Conservation (phyloP, 2,113 vertebrate genomes). For the Tricholaema leucomelas region DNA sequence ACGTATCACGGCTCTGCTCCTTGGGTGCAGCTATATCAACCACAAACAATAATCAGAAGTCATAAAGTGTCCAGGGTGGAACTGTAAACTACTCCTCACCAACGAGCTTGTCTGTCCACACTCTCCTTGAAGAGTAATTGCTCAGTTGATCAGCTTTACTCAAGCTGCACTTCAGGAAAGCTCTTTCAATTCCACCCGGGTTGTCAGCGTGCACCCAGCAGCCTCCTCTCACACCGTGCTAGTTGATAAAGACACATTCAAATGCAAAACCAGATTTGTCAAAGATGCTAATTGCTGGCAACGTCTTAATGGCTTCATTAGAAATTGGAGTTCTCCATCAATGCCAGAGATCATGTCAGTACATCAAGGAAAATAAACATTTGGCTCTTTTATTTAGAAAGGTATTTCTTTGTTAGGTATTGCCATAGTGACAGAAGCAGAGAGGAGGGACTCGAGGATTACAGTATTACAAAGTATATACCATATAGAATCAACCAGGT, state of each 20-base stretch:
- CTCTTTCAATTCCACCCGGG: background rate
- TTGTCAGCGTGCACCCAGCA: background rate
- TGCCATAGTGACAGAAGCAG: background rate
- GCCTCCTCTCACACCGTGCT: background rate
- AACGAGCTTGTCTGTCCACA: accelerated
- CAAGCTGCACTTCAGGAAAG: background rate
- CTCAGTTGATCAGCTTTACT: background rate
- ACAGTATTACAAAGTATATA: background rate
- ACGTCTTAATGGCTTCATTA: background rate
- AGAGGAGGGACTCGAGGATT: background rate
- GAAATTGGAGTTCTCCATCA: background rate
- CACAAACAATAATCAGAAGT: background rate
- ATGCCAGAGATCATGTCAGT: background rate
- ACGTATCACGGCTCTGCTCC: background rate
- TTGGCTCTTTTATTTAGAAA: background rate
- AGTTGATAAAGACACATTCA: background rate
- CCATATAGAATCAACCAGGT: no score
- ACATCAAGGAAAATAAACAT: background rate
- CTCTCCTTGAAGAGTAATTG: background rate
- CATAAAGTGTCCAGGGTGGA: background rate
- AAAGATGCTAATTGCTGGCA: background rate
- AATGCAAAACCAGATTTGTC: background rate
- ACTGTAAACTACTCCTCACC: background rate
- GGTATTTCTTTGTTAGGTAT: background rate
- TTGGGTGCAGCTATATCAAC: background rate